A percentile compares a stretch with the other conserved stretches of the same genome.
These are phyloP conservation scores for Theretra japonica DNA, from an alignment of 2,888 invertebrate genomes.

Conservation along the genomic window DNA sequence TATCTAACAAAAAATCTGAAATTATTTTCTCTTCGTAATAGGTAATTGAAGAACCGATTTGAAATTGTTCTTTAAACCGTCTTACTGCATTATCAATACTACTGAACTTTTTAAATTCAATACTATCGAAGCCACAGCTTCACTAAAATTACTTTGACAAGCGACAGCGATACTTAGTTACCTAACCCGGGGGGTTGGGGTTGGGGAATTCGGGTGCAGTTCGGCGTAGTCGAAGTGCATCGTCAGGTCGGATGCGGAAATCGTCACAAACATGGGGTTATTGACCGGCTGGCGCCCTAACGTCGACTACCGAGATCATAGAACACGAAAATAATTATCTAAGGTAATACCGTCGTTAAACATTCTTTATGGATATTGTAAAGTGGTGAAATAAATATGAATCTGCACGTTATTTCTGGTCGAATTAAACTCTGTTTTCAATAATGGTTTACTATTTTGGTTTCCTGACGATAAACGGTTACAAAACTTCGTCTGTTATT, in stretches of 20 bases:
- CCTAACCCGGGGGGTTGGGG: conserved; percentile 49
- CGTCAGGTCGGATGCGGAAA: conserved; percentile 69
- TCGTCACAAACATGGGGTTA: conserved; percentile 73
- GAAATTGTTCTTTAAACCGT: no score
- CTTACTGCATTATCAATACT: no score
- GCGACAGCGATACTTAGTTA: background rate
- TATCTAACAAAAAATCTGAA: no score
- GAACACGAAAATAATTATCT: conserved; percentile 10
- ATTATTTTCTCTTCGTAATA: no score
- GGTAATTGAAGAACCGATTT: no score
- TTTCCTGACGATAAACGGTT: no score
- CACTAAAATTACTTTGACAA: conserved; percentile 6
- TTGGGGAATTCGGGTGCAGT: conserved; percentile 55
- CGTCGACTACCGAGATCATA: conserved; percentile 44
- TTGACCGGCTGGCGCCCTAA: conserved; percentile 68
- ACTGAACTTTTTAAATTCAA: no score
- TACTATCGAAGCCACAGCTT: background rate
- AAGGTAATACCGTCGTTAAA: conserved; percentile 22
- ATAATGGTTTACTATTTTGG: no score
- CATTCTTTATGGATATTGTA: background rate
- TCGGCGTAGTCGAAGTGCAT: conserved; percentile 67
- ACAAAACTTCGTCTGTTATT: no score
- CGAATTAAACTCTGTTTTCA: background rate
- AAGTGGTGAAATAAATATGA: background rate
- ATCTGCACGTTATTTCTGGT: background rate